Evolutionary conservation across 2,797 vertebrate genomes (phyloP).

Genomic region (Gallinago stenura): DNA sequence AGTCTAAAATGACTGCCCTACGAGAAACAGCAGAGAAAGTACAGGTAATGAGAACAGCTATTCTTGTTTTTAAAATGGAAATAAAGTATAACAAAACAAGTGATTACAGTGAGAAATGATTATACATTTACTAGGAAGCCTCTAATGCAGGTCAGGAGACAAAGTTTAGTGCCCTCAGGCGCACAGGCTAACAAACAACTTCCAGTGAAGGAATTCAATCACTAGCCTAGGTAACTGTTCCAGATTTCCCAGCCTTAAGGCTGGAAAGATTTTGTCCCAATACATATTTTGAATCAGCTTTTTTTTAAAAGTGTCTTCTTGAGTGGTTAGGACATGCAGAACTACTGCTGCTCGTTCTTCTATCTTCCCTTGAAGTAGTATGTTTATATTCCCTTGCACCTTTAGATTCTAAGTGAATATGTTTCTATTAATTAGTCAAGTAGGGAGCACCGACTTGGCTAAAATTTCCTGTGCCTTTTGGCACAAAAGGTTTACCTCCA

Average conservation of each 20-base stretch:
- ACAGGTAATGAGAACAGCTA: constrained; percentile 65
- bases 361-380: neutral
- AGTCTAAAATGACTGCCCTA: constrained; percentile 63
- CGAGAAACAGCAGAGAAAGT: constrained; percentile 72
- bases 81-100: neutral
- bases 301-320: neutral
- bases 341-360: neutral
- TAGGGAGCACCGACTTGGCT: neutral
- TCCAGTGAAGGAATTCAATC: neutral
- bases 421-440: neutral
- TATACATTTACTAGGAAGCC: neutral
- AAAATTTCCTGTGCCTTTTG: neutral
- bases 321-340: neutral
- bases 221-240: neutral
- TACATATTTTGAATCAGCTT: neutral
- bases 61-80: neutral
- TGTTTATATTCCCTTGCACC: neutral
- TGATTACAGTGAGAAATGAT: neutral
- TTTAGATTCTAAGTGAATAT: neutral
- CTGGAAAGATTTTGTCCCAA: neutral
- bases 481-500: neutral
- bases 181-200: neutral
- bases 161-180: neutral
- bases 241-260: neutral
- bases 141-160: neutral